Conservation (phyloP, 2,113 vertebrate species). For the Spilogale gracilis region DNA sequence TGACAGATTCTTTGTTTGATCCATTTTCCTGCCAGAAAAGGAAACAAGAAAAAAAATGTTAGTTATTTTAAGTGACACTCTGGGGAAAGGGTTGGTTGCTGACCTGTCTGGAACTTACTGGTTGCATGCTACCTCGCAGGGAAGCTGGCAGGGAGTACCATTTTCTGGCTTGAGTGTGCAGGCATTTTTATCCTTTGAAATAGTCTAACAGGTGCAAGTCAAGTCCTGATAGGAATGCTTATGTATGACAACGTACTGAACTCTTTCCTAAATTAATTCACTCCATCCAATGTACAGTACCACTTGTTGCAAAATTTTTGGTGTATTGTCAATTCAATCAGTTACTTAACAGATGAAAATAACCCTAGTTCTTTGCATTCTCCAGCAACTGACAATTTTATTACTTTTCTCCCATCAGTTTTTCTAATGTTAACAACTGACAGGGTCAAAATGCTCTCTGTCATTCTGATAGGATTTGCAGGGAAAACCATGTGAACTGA, state of each 20-base stretch:
- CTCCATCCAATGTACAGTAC: not conserved
- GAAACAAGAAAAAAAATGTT: slow-evolving; percentile 33
- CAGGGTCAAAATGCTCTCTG: slow-evolving; percentile 28
- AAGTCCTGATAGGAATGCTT: not conserved
- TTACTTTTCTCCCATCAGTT: slow-evolving; percentile 12
- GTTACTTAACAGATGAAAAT: slow-evolving; percentile 49
- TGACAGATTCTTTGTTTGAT: not conserved
- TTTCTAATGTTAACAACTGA: slow-evolving; percentile 38
- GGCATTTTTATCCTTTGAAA: slow-evolving; percentile 23
- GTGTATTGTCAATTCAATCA: slow-evolving; percentile 26
- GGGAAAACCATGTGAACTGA: not conserved
- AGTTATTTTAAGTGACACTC: slow-evolving; percentile 64
- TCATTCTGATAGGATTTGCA: not conserved
- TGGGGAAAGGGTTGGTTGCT: slow-evolving; percentile 17
- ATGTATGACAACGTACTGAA: not conserved
- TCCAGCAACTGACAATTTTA: slow-evolving; percentile 29
- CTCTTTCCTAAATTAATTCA: slow-evolving; percentile 70
- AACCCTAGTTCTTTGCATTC: not conserved
- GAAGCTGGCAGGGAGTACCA: slow-evolving; percentile 17
- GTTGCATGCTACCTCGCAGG: not conserved
- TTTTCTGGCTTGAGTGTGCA: not conserved
- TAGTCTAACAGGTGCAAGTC: slow-evolving; percentile 74
- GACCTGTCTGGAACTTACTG: not conserved
- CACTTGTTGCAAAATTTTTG: slow-evolving; percentile 38
- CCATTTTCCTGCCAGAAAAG: not conserved